Evolutionary conservation across 2,113 vertebrate species (phyloP).

Genomic region (Corythaeola cristata): DNA sequence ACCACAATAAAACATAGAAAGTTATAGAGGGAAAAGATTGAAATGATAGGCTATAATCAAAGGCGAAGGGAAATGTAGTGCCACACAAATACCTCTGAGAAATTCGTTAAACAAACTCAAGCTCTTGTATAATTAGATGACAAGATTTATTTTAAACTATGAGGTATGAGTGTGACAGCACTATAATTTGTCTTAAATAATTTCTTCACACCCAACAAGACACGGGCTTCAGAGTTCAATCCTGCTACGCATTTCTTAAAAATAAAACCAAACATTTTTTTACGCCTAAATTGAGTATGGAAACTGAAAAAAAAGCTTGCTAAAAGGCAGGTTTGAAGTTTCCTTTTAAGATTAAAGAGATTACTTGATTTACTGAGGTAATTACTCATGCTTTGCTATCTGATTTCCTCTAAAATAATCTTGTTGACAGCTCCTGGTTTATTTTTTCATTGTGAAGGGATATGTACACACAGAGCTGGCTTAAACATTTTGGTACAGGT

Average conservation of each 20-base stretch:
- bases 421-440: constrained; percentile 17
- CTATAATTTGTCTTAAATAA: constrained; percentile 76
- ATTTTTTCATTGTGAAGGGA: not conserved
- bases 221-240: constrained; percentile 50
- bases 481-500: not conserved
- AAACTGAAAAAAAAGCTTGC: constrained; percentile 46
- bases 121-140: constrained; percentile 75
- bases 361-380: constrained; percentile 59
- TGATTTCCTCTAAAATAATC: constrained; percentile 51
- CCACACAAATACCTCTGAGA: constrained; percentile 44
- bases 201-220: constrained; percentile 65
- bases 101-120: constrained; percentile 73
- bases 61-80: not conserved
- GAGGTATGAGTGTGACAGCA: constrained; percentile 70
- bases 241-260: constrained; percentile 36
- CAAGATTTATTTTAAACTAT: constrained; percentile 75
- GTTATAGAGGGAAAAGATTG: not conserved
- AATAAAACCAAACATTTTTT: constrained; percentile 40
- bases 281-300: constrained; percentile 53
- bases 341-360: constrained; percentile 59
- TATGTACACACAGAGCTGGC: not conserved
- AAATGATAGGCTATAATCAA: constrained; percentile 52
- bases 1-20: not conserved
- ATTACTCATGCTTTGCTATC: constrained; percentile 64
- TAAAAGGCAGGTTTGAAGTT: constrained; percentile 52